A percentile compares a stretch with the other conserved stretches of the same genome.
phyloP scores from a whole-genome alignment of 1,140 invertebrate genomes.

The Atta texana region DNA sequence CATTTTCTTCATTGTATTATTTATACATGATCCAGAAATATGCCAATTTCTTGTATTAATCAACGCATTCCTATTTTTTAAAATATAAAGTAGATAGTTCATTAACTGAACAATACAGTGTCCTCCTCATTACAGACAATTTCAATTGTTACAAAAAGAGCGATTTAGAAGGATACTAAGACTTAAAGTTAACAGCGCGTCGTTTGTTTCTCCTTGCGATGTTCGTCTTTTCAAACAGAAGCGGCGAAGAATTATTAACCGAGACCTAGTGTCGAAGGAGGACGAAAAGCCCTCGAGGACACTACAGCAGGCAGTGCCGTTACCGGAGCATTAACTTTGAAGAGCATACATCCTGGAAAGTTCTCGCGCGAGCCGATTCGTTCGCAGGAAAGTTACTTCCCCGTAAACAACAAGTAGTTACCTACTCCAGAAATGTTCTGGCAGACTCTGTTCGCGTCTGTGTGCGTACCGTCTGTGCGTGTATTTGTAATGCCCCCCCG shows the following conservation, averaged over 20 bases:
- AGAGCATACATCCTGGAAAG: constrained; percentile 82
- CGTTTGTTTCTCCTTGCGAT: constrained; percentile 52
- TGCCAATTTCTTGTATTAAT: background rate
- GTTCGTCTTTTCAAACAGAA: constrained; percentile 32
- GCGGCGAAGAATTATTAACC: constrained; percentile 40
- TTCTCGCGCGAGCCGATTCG: constrained; percentile 81
- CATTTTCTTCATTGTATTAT: background rate
- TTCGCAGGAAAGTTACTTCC: constrained; percentile 81
- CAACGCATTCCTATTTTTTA: background rate
- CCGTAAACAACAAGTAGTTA: constrained; percentile 84
- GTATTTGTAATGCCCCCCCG: background rate
- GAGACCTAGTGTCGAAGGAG: constrained; percentile 56
- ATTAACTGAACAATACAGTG: background rate
- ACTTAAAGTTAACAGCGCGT: constrained; percentile 31
- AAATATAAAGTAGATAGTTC: background rate
- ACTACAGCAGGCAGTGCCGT: constrained; percentile 62
- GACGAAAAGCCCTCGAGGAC: constrained; percentile 56
- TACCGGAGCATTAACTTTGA: constrained; percentile 81
- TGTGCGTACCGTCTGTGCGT: too few relatives aligned
- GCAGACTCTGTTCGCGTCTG: constrained; percentile 17
- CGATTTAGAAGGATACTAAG: constrained; percentile 27
- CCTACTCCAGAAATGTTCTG: constrained; percentile 77
- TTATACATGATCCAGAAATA: background rate
- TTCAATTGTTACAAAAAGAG: constrained; percentile 24
- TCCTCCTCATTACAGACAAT: background rate